Conservation (phyloP, 2,797 vertebrate species). For the Podarcis siculus region DNA sequence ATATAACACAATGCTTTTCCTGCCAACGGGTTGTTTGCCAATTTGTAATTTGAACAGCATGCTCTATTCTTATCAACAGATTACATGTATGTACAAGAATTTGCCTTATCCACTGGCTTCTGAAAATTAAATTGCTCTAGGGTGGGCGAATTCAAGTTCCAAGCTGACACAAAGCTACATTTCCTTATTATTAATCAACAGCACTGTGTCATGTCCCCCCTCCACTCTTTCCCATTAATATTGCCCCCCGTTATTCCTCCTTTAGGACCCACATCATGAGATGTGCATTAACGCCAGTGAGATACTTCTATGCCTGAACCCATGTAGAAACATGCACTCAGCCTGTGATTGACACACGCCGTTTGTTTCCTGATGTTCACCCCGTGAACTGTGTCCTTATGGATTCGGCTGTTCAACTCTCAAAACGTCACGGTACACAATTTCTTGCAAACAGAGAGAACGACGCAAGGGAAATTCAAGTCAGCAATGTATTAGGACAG, state of each 20-base stretch:
- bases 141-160: neutral
- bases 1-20: constrained; percentile 8
- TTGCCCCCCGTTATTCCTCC: neutral
- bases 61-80: neutral
- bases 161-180: neutral
- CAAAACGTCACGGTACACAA: constrained; percentile 28
- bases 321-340: neutral
- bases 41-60: constrained; percentile 10
- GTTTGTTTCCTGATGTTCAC: neutral
- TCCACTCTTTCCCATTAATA: neutral
- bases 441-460: constrained; percentile 28
- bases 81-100: neutral
- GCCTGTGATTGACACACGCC: neutral
- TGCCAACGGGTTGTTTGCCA: neutral
- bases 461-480: constrained; percentile 31
- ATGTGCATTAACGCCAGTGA: neutral
- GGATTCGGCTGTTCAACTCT: neutral
- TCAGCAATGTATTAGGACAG: constrained; percentile 32
- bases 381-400: neutral
- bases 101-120: neutral
- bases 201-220: neutral
- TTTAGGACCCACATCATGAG: neutral
- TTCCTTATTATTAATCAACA: constrained; percentile 3
- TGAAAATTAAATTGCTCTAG: neutral
- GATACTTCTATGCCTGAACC: neutral